Percentiles rank a stretch among this genome's conserved stretches.
phyloP scores from a whole-genome alignment of 2,797 vertebrate species.

The Myiothlypis chrysogaster region DNA sequence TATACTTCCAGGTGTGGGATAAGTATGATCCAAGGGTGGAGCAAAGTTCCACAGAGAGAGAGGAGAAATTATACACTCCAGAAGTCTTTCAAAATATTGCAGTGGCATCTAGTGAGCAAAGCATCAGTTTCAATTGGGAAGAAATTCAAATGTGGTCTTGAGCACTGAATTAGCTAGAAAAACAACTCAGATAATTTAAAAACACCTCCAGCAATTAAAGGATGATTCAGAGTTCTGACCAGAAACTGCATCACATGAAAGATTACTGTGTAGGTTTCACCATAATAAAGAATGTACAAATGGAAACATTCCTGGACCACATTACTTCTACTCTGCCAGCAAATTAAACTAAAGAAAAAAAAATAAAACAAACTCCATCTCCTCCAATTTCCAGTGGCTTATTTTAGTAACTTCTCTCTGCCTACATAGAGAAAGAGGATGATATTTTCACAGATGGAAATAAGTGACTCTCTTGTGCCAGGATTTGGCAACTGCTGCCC shows the following conservation, averaged over 20 bases:
- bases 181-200: constrained; percentile 5
- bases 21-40: constrained; percentile 20
- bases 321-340: not conserved
- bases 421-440: not conserved
- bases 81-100: constrained; percentile 20
- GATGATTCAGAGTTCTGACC: constrained; percentile 41
- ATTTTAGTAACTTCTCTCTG: constrained; percentile 40
- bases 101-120: constrained; percentile 52
- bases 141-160: constrained; percentile 14
- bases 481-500: constrained; percentile 66
- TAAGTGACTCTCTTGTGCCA: constrained; percentile 28
- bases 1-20: not conserved
- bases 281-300: constrained; percentile 21
- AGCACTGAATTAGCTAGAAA: constrained; percentile 11
- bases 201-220: constrained; percentile 40
- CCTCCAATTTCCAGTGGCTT: not conserved
- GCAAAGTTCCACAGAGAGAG: not conserved
- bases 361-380: not conserved
- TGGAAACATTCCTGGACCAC: constrained; percentile 18
- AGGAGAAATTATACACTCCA: constrained; percentile 27
- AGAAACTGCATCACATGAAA: constrained; percentile 36
- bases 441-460: constrained; percentile 44
- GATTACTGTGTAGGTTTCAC: constrained; percentile 15
- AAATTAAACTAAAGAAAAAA: not conserved
- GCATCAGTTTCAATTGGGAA: constrained; percentile 26